Conservation (phyloP, 2,113 vertebrate species). For the Progne subis region DNA sequence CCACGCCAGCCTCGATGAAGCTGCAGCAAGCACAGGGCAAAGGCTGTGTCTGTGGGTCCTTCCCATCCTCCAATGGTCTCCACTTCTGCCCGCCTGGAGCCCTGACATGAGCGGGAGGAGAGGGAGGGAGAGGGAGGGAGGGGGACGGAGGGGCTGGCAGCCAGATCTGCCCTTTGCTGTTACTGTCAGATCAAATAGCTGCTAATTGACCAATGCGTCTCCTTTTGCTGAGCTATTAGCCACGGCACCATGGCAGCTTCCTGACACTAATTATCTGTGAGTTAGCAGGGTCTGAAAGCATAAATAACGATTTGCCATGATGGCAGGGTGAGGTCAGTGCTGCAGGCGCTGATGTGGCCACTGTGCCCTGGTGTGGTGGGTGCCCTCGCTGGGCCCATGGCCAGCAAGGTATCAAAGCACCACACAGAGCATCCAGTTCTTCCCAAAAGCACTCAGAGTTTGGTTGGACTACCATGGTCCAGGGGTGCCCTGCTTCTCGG, state of each 20-base stretch:
- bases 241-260: constrained; percentile 47
- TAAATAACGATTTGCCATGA: constrained; percentile 39
- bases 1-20: not conserved
- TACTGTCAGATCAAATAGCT: constrained; percentile 67
- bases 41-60: not conserved
- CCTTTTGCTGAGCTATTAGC: constrained; percentile 52
- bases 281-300: constrained; percentile 43
- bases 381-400: rapidly evolving
- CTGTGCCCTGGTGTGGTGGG: not conserved
- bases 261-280: constrained; percentile 75
- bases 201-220: constrained; percentile 65
- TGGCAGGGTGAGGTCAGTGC: not conserved
- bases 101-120: not conserved
- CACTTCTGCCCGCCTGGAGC: not conserved
- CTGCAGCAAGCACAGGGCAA: not conserved
- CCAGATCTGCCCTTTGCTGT: constrained; percentile 51
- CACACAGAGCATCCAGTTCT: not conserved
- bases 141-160: not conserved
- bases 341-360: not conserved
- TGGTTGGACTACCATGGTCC: no score
- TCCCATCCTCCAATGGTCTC: not conserved
- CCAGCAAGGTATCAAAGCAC: not conserved
- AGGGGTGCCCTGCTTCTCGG: rapidly evolving
- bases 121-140: not conserved
- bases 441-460: not conserved